Base-by-base conservation (phyloP, 64 coral and sea anemone genomes). In the Hydrozoanthus tunicans region DNA sequence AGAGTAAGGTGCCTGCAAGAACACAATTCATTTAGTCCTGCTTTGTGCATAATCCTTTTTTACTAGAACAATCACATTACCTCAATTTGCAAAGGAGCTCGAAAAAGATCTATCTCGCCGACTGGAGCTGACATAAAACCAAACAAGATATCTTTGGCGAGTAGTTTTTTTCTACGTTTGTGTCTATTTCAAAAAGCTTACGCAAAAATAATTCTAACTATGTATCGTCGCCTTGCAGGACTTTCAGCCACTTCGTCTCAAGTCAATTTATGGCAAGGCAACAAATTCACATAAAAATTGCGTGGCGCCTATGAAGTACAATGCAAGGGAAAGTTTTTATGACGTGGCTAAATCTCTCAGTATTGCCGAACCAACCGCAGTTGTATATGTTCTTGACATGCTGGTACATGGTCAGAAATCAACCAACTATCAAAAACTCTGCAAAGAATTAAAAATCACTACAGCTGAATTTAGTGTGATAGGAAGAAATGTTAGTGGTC, bases 21-120 rank as follows among this genome's bases (percentile, higher is more conserved):
- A 43, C 32, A 43, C 32, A 43, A 43, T 43, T 43, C n/a, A 15
- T 79, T 58, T 14, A 7, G 54, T 79, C 54, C 55, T 79, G 77
- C 77, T 79, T 79, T 79, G 77, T 79, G 77, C 77, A 79, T 4
- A 58, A 57, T 79, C 4, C 8, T 79, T 79, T 20, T 79, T 79
- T 58, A 79, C 77, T 7, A 79, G 77, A 75, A 75, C 12, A 75
- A 75, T 75, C 32, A 43, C 32, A 25, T 75, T 75, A 75, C 72
- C 26, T 52, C 7, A 43, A 51, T 51, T 52, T 75, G 72, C 8
- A 75, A 43, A 75, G 26, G 72, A 75, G 72, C 72, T 75, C 72
- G 70, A 75, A 75, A 75, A 75, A 75, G 72, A 75, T 75, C 72
- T 3, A 75, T 75, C 26, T 75, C 72, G 72, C 72, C 26, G 7